Base-by-base conservation (phyloP, 2,113 vertebrate species). In the Cochlearius cochlearius region DNA sequence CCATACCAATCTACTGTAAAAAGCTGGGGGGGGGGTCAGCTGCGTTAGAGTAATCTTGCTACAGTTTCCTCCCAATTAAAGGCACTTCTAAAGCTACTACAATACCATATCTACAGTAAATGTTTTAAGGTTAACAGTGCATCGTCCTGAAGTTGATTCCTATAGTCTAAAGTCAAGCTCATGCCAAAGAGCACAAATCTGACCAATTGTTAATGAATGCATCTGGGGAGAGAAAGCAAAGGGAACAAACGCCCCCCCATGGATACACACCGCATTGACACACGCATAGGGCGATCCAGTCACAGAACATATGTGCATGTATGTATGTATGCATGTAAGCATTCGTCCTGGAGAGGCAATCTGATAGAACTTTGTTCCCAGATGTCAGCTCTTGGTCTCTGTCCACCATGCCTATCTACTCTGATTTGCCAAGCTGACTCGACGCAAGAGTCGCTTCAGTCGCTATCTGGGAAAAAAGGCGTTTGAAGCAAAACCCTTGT, bases 61-160 rank as follows among this genome's bases (percentile, higher is more conserved):
- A 43, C 73, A 43, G 38, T 34, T 75, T 91, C 58, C 91, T 94
- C 88, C 95, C 87, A 90, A 21, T 83, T 94, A 96, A 98, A 98
- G 98, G 98, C 98, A 98, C 98, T 98, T 98, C 83, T 97, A 96
- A 86, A 95, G 84, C 92, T 96, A 97, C 80, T 87, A 39, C 43
- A 71, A 55, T 38, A 71, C n/a, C 39, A 0, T 67, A 94, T 79
- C 90, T 96, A 97, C 75, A 94, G 94, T 86, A 91, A 96, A 93
- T 72, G 71, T 89, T 96, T 91, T 90, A 94, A 94, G 91, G 86
- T 98, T 95, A 97, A 95, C 94, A 97, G 98, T 97, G 93, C 96
- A 83, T 95, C 52, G 86, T 89, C 92, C 96, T 96, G 89, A 86
- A 91, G 52, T 94, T 39, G 86, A 78, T 92, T 94, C 80, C 85